phyloP scores from a whole-genome alignment of 2,797 vertebrate species.

The Fundulus diaphanus region DNA sequence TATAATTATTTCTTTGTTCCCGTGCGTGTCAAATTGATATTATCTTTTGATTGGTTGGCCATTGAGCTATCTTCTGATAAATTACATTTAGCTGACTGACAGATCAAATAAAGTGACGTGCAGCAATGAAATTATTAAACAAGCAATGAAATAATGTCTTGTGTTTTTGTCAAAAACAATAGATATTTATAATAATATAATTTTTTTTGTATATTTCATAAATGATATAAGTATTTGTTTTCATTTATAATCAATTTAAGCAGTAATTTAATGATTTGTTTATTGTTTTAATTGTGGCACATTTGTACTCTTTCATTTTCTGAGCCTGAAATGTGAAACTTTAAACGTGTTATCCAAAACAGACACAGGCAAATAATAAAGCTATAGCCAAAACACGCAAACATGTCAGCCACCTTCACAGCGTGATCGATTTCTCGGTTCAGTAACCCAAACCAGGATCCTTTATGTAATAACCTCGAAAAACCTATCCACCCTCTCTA shows the following conservation, averaged over 20 bases:
- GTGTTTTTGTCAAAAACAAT: background rate
- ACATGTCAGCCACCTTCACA: constrained; percentile 14
- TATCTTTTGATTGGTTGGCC: background rate
- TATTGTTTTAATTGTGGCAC: background rate
- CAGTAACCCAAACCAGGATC: constrained; percentile 27
- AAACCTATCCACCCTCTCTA: constrained; percentile 24
- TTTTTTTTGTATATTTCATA: background rate
- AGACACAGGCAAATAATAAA: constrained; percentile 21
- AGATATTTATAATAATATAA: background rate
- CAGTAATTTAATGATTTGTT: background rate
- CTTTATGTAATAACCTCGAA: constrained; percentile 39
- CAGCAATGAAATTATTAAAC: background rate
- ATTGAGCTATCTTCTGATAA: background rate
- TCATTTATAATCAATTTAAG: background rate
- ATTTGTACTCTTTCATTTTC: background rate
- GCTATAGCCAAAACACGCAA: constrained; percentile 11
- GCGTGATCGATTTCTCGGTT: constrained; percentile 39
- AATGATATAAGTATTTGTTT: background rate
- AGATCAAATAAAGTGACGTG: background rate
- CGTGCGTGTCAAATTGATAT: background rate
- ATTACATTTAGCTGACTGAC: background rate
- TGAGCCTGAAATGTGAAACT: constrained; percentile 22
- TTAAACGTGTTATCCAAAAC: constrained; percentile 24
- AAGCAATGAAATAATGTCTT: too few relatives aligned
- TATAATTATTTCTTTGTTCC: too few relatives aligned